Percentiles rank a stretch among this genome's conserved stretches.
phyloP scores from a whole-genome alignment of 2,888 invertebrate genomes.

The Tetrapedia diversipes region DNA sequence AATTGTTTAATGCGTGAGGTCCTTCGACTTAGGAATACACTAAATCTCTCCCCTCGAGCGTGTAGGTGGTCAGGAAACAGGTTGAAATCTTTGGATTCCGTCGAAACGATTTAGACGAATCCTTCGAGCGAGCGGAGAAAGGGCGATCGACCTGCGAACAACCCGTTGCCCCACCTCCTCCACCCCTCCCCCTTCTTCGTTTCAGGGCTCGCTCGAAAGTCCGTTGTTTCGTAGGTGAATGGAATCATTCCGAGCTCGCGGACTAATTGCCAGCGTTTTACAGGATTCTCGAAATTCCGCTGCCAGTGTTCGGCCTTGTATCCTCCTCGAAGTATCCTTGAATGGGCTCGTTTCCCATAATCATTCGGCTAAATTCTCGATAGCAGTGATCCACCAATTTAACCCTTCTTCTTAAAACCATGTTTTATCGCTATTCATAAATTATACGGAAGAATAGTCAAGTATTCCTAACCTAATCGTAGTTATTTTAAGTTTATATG shows the following conservation, averaged over 20 bases:
- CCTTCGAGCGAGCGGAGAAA: constrained; percentile 1
- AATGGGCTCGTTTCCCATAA: constrained; percentile 33
- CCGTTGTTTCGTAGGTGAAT: constrained; percentile 49
- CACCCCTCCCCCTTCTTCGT: neutral
- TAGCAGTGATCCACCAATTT: too few species aligned
- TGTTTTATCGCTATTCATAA: too few species aligned
- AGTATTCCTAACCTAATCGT: too few species aligned
- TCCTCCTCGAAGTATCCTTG: constrained; percentile 8
- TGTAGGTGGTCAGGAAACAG: constrained; percentile 17
- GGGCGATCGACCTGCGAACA: constrained; percentile 17
- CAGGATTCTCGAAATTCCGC: constrained; percentile 67
- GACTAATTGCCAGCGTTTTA: constrained; percentile 60
- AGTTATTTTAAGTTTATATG: too few species aligned
- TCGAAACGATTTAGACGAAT: constrained; percentile 66
- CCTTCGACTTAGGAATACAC: too few species aligned
- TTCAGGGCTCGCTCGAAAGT: neutral
- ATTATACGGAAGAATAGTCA: too few species aligned
- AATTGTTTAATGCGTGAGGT: too few species aligned
- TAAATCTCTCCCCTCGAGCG: too few species aligned
- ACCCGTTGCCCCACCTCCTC: neutral
- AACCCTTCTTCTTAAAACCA: too few species aligned
- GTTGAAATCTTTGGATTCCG: constrained; percentile 36
- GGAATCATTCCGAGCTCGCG: constrained; percentile 56
- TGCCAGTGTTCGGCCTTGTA: constrained; percentile 46
- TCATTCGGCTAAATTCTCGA: constrained; percentile 1